phyloP scores from a whole-genome alignment of 2,888 invertebrate genomes.

The Megaustenia siamemsis region DNA sequence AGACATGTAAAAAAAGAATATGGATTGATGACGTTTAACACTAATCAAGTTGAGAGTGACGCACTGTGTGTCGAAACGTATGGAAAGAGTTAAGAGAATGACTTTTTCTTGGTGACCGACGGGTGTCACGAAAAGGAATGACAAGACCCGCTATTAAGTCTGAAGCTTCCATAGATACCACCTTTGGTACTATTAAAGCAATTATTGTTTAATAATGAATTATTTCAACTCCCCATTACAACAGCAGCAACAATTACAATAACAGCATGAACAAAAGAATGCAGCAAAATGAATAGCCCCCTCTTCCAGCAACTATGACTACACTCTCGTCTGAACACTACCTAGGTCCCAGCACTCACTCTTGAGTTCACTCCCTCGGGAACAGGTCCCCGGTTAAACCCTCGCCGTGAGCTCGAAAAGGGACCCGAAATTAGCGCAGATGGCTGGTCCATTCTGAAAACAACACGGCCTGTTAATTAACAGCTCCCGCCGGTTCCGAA shows the following conservation, averaged over 20 bases:
- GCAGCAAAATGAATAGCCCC: background rate
- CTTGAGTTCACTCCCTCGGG: background rate
- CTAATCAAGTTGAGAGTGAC: too few species aligned
- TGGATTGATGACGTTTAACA: too few species aligned
- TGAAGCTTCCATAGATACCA: too few species aligned
- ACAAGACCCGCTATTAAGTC: too few species aligned
- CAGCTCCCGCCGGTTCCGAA: slow-evolving; percentile 22
- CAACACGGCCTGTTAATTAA: slow-evolving; percentile 43
- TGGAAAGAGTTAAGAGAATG: too few species aligned
- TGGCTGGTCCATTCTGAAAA: slow-evolving; percentile 34
- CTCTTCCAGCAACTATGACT: background rate
- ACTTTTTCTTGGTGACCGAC: too few species aligned
- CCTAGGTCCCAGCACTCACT: background rate
- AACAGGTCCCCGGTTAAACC: slow-evolving; percentile 5
- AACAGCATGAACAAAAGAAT: background rate
- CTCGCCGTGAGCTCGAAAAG: slow-evolving; percentile 1
- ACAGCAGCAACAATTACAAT: background rate
- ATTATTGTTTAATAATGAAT: too few species aligned
- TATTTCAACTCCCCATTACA: too few species aligned
- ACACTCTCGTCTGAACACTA: background rate
- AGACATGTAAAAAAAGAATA: too few species aligned
- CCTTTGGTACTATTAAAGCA: too few species aligned
- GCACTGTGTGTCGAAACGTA: too few species aligned
- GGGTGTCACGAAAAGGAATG: too few species aligned
- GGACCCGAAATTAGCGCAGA: slow-evolving; percentile 37